phyloP scores from a whole-genome alignment of 2,888 invertebrate species.

The Mimas tiliae region DNA sequence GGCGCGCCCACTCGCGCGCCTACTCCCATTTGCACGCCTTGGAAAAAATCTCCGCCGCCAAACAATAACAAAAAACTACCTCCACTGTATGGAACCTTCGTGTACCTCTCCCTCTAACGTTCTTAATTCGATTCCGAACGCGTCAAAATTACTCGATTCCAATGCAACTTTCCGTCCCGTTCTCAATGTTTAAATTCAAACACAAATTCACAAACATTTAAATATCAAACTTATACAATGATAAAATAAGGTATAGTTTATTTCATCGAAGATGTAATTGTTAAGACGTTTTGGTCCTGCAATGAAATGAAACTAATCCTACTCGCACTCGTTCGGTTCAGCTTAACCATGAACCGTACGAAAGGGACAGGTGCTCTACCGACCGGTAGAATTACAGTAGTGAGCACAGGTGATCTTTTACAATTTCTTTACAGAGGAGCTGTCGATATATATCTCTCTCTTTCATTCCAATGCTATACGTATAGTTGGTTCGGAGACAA shows the following conservation, averaged over 20 bases:
- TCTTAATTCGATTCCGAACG: conserved; percentile 83
- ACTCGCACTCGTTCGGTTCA: conserved; percentile 82
- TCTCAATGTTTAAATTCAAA: conserved; percentile 58
- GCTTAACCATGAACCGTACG: conserved; percentile 81
- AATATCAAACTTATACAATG: conserved; percentile 31
- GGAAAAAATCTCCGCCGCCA: conserved; percentile 79
- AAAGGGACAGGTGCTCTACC: conserved; percentile 84
- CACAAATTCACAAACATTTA: conserved; percentile 29
- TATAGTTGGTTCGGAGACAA: conserved; percentile 52
- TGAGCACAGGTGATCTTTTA: conserved; percentile 85
- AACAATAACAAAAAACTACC: conserved; percentile 83
- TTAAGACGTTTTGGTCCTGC: conserved; percentile 52
- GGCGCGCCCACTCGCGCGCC: conserved; percentile 83
- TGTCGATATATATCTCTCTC: conserved; percentile 74
- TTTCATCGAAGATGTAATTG: conserved; percentile 24
- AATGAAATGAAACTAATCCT: conserved; percentile 74
- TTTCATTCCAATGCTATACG: conserved; percentile 51
- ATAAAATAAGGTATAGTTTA: conserved; percentile 46
- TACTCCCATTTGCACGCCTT: conserved; percentile 84
- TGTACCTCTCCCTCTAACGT: conserved; percentile 81
- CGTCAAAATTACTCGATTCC: conserved; percentile 82
- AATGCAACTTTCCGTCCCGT: conserved; percentile 78
- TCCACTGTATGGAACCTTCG: conserved; percentile 69
- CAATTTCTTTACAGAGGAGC: conserved; percentile 71
- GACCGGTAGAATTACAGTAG: conserved; percentile 82